Base-by-base conservation (phyloP, 2,888 invertebrate genomes). In the Noctua janthe region DNA sequence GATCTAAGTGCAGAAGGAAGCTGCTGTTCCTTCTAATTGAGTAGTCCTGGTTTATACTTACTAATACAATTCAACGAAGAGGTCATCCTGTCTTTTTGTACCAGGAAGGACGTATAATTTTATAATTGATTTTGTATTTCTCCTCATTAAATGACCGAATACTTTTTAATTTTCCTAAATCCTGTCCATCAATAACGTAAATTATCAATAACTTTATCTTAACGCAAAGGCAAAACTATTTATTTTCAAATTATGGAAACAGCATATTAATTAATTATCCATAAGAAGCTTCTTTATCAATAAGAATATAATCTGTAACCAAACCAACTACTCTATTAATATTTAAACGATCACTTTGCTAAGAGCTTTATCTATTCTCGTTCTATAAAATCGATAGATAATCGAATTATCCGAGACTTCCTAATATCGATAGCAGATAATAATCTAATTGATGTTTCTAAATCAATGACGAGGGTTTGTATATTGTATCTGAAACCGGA, bases 401-500 rank as follows among this genome's bases (percentile, higher is more conserved):
- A 87, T 81, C 75, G 64, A 87, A 75, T 81, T 73, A 85, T 77
- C 66, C 23, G 43, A 49, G 66, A 74, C 76, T 87, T 85, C 79
- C 75, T 79, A 73, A 73, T 86, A 86, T 76, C 81, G 86, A 59
- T 67, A 67, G 23, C 20, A 83, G 87, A 87, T 86, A 85, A 76
- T 76, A 75, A 86, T 86, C 87, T 77, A 77, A 85, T 87, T 85
- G 78, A 81, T 87, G 78, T 87, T 85, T 81, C 77, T 84, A 59
- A 66, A 62, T 71, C 74, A 81, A 49, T 85, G 78, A 87, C 80
- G 85, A 84, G 80, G 81, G 87, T 71, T 74, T 23, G 67, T 71
- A 4, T 83, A 83, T 84, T 84, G 74, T 77, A 69, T 47, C 15
- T 49, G 70, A 87, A 54, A 49, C 59, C 39, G 77, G 77, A 59